Evolutionary conservation across 2,888 invertebrate species (phyloP).

Genomic region (Rhamphomyia laevipes): DNA sequence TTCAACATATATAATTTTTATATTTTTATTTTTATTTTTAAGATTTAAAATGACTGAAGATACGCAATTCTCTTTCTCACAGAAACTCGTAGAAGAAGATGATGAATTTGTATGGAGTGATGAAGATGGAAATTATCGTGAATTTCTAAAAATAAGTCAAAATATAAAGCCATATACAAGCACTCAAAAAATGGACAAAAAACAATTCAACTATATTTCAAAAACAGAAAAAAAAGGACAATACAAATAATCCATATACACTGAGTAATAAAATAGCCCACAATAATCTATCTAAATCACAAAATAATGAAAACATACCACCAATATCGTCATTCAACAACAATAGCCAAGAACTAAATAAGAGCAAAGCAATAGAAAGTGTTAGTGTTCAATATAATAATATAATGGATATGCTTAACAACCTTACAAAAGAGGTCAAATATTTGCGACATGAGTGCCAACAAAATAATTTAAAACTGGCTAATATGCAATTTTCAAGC

Average conservation of each 20-base stretch:
- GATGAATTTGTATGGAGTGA: no score
- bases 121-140: no score
- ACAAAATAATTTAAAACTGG: not conserved
- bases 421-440: not conserved
- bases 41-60: no score
- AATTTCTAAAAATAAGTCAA: no score
- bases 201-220: not conserved
- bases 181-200: not conserved
- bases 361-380: not conserved
- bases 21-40: no score
- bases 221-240: not conserved
- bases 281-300: not conserved
- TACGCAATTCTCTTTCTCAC: no score
- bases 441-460: not conserved
- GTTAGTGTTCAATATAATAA: not conserved
- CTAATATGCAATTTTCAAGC: not conserved
- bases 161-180: not conserved
- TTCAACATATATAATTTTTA: no score
- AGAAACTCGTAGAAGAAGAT: no score
- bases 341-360: not conserved
- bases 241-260: not conserved
- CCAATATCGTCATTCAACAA: not conserved
- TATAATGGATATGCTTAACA: not conserved
- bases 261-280: not conserved
- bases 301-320: not conserved